These are phyloP conservation scores for Ellobius talpinus DNA, from an alignment of 2,113 vertebrate genomes.

Conservation along the genomic window DNA sequence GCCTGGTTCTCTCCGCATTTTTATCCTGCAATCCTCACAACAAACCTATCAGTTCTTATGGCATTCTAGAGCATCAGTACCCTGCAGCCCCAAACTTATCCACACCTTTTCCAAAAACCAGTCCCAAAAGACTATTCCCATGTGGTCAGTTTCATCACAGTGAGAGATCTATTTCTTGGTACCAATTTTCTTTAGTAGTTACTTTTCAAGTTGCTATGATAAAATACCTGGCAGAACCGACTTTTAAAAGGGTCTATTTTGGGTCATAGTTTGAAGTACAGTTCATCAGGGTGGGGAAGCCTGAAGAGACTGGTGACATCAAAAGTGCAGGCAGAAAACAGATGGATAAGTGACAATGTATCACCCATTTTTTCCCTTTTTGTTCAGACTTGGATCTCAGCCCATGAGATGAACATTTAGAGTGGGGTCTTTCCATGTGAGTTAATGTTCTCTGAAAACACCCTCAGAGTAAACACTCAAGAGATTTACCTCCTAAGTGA, in stretches of 20 bases:
- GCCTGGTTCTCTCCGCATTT: too few relatives aligned
- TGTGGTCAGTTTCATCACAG: background rate
- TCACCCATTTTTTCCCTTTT: background rate
- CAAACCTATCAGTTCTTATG: background rate
- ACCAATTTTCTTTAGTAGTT: background rate
- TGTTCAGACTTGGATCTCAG: background rate
- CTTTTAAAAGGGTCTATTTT: background rate
- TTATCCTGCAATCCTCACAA: too few relatives aligned
- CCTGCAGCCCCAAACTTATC: background rate
- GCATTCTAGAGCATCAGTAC: background rate
- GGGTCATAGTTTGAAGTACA: background rate
- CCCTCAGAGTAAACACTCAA: background rate
- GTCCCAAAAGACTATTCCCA: background rate
- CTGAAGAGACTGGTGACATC: background rate
- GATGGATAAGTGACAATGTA: background rate
- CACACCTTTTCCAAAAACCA: background rate
- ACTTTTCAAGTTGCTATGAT: background rate
- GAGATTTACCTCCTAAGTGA: background rate
- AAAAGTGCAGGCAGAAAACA: background rate
- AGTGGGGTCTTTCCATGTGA: background rate
- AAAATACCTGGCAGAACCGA: too few relatives aligned
- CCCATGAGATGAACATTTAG: background rate
- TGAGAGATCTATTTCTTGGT: too few relatives aligned
- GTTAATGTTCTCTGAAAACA: background rate
- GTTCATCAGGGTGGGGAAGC: background rate